Percentiles rank a stretch among this genome's conserved stretches.
Evolutionary conservation across 2,888 invertebrate genomes (phyloP).

Genomic region (Protonemura montana): DNA sequence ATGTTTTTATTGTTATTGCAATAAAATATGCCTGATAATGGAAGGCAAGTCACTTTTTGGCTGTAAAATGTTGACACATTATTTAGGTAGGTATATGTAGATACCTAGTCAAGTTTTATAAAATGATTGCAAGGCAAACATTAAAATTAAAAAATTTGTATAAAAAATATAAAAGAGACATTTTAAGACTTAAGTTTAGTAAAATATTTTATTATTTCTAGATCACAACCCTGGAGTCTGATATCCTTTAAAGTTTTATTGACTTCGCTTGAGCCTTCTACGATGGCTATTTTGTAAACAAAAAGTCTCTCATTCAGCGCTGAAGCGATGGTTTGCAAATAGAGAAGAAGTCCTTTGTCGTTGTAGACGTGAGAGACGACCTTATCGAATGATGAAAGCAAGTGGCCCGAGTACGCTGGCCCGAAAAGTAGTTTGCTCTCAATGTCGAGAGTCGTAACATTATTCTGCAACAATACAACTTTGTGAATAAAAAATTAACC

Average conservation of each 20-base stretch:
- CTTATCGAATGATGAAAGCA: constrained; percentile 47
- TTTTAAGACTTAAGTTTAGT: constrained; percentile 24
- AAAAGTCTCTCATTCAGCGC: constrained; percentile 52
- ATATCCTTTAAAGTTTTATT: constrained; percentile 35
- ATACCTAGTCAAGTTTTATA: neutral
- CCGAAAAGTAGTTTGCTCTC: constrained; percentile 52
- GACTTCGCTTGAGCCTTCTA: constrained; percentile 41
- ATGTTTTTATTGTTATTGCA: too few relatives aligned
- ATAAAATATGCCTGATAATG: too few relatives aligned
- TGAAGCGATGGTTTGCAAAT: constrained; percentile 51
- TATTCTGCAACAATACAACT: constrained; percentile 51
- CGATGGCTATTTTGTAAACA: constrained; percentile 50
- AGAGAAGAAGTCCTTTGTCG: constrained; percentile 52
- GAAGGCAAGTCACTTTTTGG: too few relatives aligned
- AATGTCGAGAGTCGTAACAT: constrained; percentile 52
- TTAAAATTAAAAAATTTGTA: neutral
- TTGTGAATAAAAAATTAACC: neutral
- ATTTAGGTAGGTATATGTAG: neutral
- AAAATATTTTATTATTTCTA: constrained; percentile 49
- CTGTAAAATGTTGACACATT: too few relatives aligned
- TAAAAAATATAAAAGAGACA: neutral
- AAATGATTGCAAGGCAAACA: neutral
- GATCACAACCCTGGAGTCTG: constrained; percentile 49
- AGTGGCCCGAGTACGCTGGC: constrained; percentile 52
- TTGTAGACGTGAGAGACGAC: constrained; percentile 43